phyloP scores from a whole-genome alignment of 2,888 invertebrate genomes.

The Eristalinus aeneus region DNA sequence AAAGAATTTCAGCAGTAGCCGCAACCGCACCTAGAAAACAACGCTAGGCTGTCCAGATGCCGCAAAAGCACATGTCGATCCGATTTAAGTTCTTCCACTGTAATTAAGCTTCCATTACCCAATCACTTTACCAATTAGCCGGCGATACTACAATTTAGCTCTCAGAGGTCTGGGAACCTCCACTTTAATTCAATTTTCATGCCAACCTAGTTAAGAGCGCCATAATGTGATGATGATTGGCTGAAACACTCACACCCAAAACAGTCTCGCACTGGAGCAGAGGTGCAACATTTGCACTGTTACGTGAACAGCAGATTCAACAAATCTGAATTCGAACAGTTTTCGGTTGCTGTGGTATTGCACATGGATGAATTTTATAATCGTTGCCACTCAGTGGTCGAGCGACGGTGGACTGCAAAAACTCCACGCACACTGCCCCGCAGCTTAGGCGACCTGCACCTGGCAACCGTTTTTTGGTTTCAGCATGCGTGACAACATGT shows the following conservation, averaged over 20 bases:
- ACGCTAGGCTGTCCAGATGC: neutral
- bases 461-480: neutral
- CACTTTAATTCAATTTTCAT: slow-evolving; percentile 37
- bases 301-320: neutral
- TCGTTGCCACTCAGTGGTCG: neutral
- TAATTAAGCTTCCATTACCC: slow-evolving; percentile 6
- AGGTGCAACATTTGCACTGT: neutral
- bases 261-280: neutral
- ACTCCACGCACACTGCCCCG: neutral
- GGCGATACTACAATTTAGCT: neutral
- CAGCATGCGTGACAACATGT: neutral
- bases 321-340: neutral
- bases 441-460: neutral
- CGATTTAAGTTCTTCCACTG: neutral
- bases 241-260: slow-evolving; percentile 27
- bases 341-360: neutral
- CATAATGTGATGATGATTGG: slow-evolving; percentile 52
- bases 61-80: neutral
- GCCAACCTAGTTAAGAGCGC: slow-evolving; percentile 40
- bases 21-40: neutral
- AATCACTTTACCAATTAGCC: slow-evolving; percentile 29
- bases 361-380: neutral
- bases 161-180: slow-evolving; percentile 23
- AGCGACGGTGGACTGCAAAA: neutral
- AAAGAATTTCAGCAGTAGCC: neutral